phyloP scores from a whole-genome alignment of 2,113 vertebrate species.

The Anolis carolinensis region DNA sequence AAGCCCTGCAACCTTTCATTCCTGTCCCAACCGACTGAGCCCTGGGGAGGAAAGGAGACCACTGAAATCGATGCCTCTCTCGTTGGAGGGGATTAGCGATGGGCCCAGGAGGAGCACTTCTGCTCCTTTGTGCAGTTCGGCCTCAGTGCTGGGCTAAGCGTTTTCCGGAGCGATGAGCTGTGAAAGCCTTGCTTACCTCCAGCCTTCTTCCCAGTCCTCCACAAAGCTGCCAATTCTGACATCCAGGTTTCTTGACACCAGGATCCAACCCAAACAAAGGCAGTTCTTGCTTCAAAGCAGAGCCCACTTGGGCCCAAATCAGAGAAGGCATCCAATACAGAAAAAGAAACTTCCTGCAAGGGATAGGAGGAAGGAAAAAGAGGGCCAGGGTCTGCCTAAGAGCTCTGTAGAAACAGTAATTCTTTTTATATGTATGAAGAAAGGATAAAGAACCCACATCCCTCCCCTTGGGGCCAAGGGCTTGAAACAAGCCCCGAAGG shows the following conservation, averaged over 20 bases:
- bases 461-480: too few species aligned
- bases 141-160: conserved; percentile 32
- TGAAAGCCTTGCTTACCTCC: background rate
- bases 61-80: background rate
- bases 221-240: background rate
- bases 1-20: background rate
- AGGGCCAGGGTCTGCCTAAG: background rate
- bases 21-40: background rate
- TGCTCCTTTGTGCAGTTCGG: background rate
- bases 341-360: too few species aligned
- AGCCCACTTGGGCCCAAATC: too few species aligned
- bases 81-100: background rate
- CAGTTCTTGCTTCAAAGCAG: background rate
- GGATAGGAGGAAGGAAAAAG: background rate
- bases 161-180: conserved; percentile 20
- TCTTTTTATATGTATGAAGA: background rate
- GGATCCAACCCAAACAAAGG: background rate
- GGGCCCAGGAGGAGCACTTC: conserved; percentile 15
- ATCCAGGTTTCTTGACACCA: rapidly evolving
- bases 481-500: background rate
- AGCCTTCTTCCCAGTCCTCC: background rate
- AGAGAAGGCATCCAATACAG: background rate
- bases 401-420: background rate
- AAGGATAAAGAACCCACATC: background rate
- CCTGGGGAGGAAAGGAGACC: background rate